Evolutionary conservation across 1,140 invertebrate species (phyloP), one percentile per base, ranked within the genome.

Genomic region (Trachymyrmex septentrionalis): DNA sequence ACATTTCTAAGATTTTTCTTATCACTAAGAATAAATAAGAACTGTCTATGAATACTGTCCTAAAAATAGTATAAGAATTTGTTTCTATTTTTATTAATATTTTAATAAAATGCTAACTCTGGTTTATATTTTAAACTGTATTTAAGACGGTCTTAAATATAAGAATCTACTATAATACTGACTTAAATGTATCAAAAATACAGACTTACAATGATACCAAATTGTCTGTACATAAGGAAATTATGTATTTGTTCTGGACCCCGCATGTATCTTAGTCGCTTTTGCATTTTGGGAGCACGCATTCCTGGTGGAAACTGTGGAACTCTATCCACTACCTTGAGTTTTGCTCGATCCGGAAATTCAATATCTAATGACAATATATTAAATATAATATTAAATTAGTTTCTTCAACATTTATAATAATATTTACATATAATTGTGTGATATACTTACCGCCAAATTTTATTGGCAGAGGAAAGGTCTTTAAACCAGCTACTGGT

Each of bases 161-260:
- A 44, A 44, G 38, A 44, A 44, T 19, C 53, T n/a, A n/a, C 53
- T n/a, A 55, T 2, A 55, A 7, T 44, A 44, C 38, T 44, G 2
- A 0, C 38, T 50, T 48, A 30, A n/a, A 59, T 38, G 34, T 57
- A 6, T 16, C 1, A 16, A 3, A 53, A 12, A 72, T 19, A 0
- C 1, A 38, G 21, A 67, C 96, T 96, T 96, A 98, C 98, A 93
- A 98, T 96, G 88, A 99, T 97, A 44, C 98, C 99, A 96, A 97
- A 99, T 91, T 99, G 98, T 91, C 97, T 97, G 91, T 99, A 97
- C 72, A 98, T 96, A 4, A 99, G 95, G 66, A 96, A 96, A 93
- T 98, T 99, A 89, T 99, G 98, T 66, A 98, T 91, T 27, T 93
- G 57, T 95, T 99, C 99, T 9, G 98, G 98, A 1, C 99, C 99